Evolutionary conservation across 2,797 vertebrate species (phyloP).

Genomic region (Novumbra hubbsi): DNA sequence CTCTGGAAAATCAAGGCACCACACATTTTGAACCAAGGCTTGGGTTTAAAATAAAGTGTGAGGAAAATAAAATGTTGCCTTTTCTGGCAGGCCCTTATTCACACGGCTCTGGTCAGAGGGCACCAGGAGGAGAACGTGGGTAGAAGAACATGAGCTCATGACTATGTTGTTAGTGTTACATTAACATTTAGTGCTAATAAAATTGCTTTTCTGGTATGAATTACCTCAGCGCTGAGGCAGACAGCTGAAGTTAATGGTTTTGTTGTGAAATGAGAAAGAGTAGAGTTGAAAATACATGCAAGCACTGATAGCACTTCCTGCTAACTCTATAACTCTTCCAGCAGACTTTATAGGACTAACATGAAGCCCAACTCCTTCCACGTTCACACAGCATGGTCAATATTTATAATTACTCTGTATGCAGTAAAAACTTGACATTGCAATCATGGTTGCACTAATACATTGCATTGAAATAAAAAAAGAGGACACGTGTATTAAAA

Average conservation of each 20-base stretch:
- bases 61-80: conserved; percentile 25
- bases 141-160: conserved; percentile 62
- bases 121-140: conserved; percentile 9
- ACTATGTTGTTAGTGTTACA: conserved; percentile 56
- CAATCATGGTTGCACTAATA: background rate
- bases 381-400: background rate
- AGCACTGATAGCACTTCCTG: conserved; percentile 1
- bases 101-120: conserved; percentile 19
- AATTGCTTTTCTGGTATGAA: conserved; percentile 50
- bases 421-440: background rate
- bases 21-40: conserved; percentile 34
- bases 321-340: background rate
- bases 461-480: background rate
- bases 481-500: background rate
- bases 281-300: conserved; percentile 3
- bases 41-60: background rate
- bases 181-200: conserved; percentile 62
- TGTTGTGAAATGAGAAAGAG: conserved; percentile 12
- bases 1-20: background rate
- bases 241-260: conserved; percentile 25
- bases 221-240: conserved; percentile 59
- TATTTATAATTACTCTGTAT: background rate
- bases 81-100: conserved; percentile 25
- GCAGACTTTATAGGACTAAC: background rate
- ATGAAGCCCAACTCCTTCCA: background rate